Percentiles rank a stretch among this genome's conserved stretches.
Evolutionary conservation across 2,888 invertebrate species (phyloP).

Genomic region (Chrysina gloriosa): DNA sequence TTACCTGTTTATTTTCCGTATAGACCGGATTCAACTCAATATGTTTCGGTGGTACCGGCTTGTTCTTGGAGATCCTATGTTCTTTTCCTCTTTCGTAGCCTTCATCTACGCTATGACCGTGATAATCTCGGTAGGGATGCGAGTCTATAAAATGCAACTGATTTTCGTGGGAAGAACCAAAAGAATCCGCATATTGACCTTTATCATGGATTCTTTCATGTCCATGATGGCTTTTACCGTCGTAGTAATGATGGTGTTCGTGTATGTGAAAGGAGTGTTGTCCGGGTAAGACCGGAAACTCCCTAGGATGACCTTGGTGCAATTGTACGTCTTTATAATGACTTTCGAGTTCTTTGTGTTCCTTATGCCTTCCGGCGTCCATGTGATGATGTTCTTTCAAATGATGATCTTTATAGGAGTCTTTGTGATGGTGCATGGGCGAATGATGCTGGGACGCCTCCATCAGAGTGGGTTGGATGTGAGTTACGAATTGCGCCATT

Average conservation of each 20-base stretch:
- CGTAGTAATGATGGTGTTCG: constrained; percentile 53
- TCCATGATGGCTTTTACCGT: constrained; percentile 42
- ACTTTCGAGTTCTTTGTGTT: constrained; percentile 51
- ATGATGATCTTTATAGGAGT: constrained; percentile 61
- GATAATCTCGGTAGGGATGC: constrained; percentile 61
- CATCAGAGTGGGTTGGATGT: constrained; percentile 70
- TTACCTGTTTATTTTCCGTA: constrained; percentile 63
- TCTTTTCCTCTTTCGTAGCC: constrained; percentile 47
- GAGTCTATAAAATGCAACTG: constrained; percentile 63
- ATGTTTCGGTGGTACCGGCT: constrained; percentile 61
- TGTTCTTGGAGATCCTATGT: constrained; percentile 44
- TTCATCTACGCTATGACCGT: constrained; percentile 59
- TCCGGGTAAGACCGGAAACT: constrained; percentile 60
- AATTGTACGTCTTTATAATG: constrained; percentile 53
- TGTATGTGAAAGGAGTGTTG: constrained; percentile 49
- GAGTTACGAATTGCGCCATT: constrained; percentile 72
- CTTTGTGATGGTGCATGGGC: constrained; percentile 67
- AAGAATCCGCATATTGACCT: constrained; percentile 61
- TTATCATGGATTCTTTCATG: constrained; percentile 54
- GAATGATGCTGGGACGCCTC: constrained; percentile 71
- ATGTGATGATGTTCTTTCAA: constrained; percentile 54
- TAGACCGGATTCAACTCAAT: constrained; percentile 61
- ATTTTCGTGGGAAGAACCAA: constrained; percentile 61
- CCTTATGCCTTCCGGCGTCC: constrained; percentile 50
- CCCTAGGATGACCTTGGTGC: constrained; percentile 55